These are phyloP conservation scores for Cantharis nigra DNA, from an alignment of 2,888 invertebrate genomes.

Conservation along the genomic window DNA sequence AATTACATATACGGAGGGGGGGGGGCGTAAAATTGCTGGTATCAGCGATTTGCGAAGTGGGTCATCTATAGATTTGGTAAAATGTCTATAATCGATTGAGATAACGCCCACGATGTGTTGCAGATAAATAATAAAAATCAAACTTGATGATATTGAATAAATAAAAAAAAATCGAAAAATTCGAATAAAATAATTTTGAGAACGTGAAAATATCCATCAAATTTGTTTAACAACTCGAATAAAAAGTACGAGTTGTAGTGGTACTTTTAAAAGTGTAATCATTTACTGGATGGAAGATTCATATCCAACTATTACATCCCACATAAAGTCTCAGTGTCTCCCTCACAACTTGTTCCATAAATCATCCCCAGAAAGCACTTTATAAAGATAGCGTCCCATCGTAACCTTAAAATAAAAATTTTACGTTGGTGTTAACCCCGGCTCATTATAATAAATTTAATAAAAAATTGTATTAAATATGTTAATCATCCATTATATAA, in stretches of 20 bases:
- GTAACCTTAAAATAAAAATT: background rate
- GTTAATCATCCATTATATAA: background rate
- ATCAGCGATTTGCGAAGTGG: background rate
- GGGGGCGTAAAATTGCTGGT: background rate
- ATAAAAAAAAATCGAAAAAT: background rate
- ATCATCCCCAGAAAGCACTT: constrained; percentile 10
- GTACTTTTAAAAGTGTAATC: constrained; percentile 13
- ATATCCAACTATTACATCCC: constrained; percentile 15
- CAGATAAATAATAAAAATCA: background rate
- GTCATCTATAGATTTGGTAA: background rate
- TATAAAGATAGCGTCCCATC: background rate
- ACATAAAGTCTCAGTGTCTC: constrained; percentile 14
- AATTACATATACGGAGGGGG: too few relatives aligned
- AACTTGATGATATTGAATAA: background rate
- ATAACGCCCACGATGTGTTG: background rate
- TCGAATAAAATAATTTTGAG: background rate
- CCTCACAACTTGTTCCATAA: constrained; percentile 17
- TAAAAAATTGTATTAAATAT: background rate
- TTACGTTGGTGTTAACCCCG: background rate
- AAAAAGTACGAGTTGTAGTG: constrained; percentile 8
- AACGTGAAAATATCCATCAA: background rate
- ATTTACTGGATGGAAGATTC: constrained; percentile 11
- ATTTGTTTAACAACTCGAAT: constrained; percentile 6
- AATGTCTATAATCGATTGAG: background rate
- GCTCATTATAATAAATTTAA: background rate